A percentile compares a stretch with the other conserved stretches of the same genome.
Conservation (phyloP, 37 sponge, comb jelly and placozoan species). For the Halisarca cf. caerulea region DNA sequence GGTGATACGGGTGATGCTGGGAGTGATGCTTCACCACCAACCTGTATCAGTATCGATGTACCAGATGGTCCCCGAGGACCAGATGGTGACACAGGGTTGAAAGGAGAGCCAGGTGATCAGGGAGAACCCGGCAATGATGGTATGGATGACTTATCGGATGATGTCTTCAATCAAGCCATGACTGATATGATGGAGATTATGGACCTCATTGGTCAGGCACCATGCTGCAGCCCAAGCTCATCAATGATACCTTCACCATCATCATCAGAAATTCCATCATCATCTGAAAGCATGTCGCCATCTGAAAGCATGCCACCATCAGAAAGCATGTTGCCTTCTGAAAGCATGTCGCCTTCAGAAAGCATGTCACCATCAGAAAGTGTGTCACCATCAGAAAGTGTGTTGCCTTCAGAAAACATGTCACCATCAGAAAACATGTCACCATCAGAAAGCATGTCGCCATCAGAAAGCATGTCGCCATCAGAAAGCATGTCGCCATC, state of each 20-base stretch:
- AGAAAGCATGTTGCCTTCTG: neutral
- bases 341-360: no score
- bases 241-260: neutral
- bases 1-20: neutral
- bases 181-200: neutral
- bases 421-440: neutral
- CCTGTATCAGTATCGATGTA: neutral
- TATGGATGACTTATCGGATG: neutral
- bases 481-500: no score
- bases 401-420: neutral
- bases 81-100: neutral
- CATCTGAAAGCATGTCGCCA: neutral
- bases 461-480: neutral
- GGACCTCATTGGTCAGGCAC: neutral
- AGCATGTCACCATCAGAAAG: neutral
- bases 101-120: neutral
- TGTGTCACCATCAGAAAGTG: neutral
- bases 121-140: neutral
- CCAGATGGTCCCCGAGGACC: neutral
- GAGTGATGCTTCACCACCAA: neutral
- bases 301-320: neutral
- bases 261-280: neutral
- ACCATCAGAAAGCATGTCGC: neutral
- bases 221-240: neutral
- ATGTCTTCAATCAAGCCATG: neutral